phyloP scores from a whole-genome alignment of 2,888 invertebrate species.

The Heliconius ismenius region DNA sequence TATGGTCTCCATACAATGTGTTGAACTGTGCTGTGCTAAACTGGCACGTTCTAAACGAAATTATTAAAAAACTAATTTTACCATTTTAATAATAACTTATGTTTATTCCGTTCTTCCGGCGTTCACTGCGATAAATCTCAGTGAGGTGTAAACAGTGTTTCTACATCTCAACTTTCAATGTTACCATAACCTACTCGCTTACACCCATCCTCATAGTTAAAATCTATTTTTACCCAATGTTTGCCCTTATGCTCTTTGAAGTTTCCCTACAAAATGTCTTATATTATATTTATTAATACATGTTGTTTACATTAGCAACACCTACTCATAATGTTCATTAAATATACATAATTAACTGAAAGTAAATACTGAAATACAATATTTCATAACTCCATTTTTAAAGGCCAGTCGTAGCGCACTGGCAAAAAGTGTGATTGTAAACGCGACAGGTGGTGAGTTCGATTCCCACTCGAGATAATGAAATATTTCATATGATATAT shows the following conservation, averaged over 20 bases:
- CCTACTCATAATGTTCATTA: neutral
- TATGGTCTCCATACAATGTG: too few species aligned
- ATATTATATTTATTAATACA: neutral
- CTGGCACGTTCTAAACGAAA: too few species aligned
- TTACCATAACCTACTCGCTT: conserved; percentile 30
- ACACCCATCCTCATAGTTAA: neutral
- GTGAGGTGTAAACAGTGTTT: conserved; percentile 56
- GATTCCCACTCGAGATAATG: neutral
- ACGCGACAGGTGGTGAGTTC: too few species aligned
- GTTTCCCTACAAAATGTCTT: conserved; percentile 4
- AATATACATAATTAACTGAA: neutral
- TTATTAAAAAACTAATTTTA: conserved; percentile 13
- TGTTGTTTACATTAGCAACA: conserved; percentile 6
- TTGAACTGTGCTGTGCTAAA: too few species aligned
- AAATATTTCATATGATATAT: neutral
- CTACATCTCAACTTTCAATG: conserved; percentile 38
- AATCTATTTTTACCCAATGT: conserved; percentile 37
- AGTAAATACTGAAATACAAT: neutral
- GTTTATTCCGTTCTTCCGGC: conserved; percentile 68
- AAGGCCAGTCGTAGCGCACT: neutral
- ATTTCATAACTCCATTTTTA: neutral
- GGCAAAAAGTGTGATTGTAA: neutral
- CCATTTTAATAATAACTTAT: conserved; percentile 64
- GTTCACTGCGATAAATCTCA: conserved; percentile 60
- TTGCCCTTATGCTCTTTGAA: conserved; percentile 30